These are phyloP conservation scores for Drosophila melanica DNA, from an alignment of 1,140 invertebrate genomes.

Conservation along the genomic window DNA sequence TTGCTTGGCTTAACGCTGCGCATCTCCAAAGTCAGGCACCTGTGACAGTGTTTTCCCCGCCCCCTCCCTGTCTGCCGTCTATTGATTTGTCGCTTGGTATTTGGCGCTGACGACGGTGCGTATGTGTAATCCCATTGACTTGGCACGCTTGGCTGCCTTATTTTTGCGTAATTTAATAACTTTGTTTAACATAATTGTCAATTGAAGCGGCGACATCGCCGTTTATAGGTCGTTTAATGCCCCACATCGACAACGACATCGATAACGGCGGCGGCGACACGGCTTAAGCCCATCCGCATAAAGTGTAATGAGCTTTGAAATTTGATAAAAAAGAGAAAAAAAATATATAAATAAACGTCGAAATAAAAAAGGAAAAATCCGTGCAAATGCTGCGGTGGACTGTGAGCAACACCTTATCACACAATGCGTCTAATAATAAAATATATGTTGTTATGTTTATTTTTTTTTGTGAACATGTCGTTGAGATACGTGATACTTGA, in stretches of 20 bases:
- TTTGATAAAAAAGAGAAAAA: slow-evolving; percentile 60
- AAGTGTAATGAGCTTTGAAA: slow-evolving; percentile 82
- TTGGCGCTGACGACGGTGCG: slow-evolving; percentile 40
- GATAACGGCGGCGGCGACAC: slow-evolving; percentile 31
- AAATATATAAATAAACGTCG: slow-evolving; percentile 4
- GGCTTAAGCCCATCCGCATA: slow-evolving; percentile 54
- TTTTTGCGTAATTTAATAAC: slow-evolving; percentile 84
- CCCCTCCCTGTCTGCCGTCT: slow-evolving; percentile 38
- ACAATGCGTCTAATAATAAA: slow-evolving; percentile 14
- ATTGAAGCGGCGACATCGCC: slow-evolving; percentile 74
- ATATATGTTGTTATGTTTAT: slow-evolving; percentile 10
- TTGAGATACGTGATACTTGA: neutral
- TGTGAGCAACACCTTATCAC: neutral
- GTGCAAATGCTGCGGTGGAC: slow-evolving; percentile 7
- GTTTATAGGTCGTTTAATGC: slow-evolving; percentile 74
- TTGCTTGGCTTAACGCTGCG: slow-evolving; percentile 49
- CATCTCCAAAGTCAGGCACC: slow-evolving; percentile 16
- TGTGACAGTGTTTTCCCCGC: slow-evolving; percentile 6
- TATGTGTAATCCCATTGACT: slow-evolving; percentile 75
- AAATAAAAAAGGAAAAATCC: slow-evolving; percentile 14
- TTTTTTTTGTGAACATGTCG: neutral
- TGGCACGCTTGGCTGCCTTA: slow-evolving; percentile 62
- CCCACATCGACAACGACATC: slow-evolving; percentile 47
- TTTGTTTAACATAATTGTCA: slow-evolving; percentile 84
- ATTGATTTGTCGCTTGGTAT: slow-evolving; percentile 74